A percentile compares a stretch with the other conserved stretches of the same genome.
These are phyloP conservation scores for Asarcornis scutulata DNA, from an alignment of 2,113 vertebrate species.

Conservation along the genomic window DNA sequence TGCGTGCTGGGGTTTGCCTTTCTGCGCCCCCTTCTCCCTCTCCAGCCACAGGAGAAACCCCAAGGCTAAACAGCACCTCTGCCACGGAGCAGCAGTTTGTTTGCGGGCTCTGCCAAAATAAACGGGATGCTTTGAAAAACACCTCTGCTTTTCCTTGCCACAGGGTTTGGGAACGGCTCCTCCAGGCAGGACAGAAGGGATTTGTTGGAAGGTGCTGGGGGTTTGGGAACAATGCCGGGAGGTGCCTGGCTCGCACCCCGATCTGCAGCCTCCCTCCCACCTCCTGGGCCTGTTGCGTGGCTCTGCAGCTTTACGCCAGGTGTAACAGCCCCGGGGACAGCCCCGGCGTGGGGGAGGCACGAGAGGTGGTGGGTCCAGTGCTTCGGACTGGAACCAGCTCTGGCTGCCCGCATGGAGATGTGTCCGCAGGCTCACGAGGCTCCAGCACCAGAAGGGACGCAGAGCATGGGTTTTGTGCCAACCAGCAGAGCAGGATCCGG, in stretches of 20 bases:
- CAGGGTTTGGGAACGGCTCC: background rate
- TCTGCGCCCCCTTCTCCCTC: background rate
- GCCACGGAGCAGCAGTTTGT: background rate
- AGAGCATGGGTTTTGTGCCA: background rate
- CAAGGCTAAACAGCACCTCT: fast-evolving
- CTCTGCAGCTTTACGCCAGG: too few species aligned
- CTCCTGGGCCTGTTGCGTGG: too few species aligned
- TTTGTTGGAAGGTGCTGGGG: background rate
- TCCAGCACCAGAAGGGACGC: too few species aligned
- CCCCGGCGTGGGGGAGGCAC: too few species aligned
- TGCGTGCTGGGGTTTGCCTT: fast-evolving
- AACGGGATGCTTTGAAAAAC: background rate
- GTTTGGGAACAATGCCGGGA: background rate
- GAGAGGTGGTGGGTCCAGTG: too few species aligned
- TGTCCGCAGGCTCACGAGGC: too few species aligned
- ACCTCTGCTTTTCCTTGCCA: background rate
- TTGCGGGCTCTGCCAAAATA: background rate
- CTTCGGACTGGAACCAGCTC: too few species aligned
- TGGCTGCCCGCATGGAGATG: too few species aligned
- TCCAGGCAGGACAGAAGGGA: background rate
- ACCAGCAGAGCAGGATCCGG: background rate
- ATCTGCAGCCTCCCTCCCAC: background rate
- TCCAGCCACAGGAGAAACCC: background rate
- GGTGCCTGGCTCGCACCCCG: background rate
- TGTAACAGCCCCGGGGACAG: too few species aligned